Evolutionary conservation across 2,113 vertebrate genomes (phyloP).

Genomic region (Colius striatus): DNA sequence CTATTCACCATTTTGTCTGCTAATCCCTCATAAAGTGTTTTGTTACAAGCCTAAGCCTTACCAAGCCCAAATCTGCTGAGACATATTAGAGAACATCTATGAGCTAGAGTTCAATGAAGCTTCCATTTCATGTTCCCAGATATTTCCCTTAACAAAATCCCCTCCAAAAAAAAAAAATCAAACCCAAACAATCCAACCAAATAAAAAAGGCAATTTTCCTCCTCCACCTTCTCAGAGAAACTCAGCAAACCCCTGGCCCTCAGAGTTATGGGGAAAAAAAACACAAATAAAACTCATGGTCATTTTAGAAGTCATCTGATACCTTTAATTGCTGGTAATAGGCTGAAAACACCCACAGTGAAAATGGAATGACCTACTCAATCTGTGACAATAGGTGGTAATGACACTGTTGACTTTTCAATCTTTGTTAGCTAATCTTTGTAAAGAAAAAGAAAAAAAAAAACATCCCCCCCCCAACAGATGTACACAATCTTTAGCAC

Average conservation of each 20-base stretch:
- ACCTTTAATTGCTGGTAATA: neutral
- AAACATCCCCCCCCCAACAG: too few species aligned
- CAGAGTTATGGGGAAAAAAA: neutral
- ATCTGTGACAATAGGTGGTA: neutral
- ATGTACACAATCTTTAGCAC: neutral
- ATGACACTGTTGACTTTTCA: neutral
- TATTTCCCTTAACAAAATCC: neutral
- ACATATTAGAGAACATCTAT: neutral
- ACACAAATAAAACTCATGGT: neutral
- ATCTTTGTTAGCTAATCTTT: neutral
- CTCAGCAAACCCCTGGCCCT: neutral
- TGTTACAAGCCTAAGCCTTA: neutral
- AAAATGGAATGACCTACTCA: neutral
- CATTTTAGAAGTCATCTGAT: neutral
- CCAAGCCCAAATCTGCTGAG: neutral
- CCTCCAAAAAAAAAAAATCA: too few species aligned
- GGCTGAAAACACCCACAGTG: neutral
- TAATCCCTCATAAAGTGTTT: neutral
- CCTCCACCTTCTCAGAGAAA: neutral
- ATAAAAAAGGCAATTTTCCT: neutral
- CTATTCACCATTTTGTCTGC: neutral
- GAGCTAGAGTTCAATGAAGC: neutral
- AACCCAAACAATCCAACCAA: too few species aligned
- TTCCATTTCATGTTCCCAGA: neutral
- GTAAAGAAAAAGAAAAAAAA: neutral